These are phyloP conservation scores for Anguilla rostrata DNA, from an alignment of 2,113 vertebrate genomes.

Conservation along the genomic window DNA sequence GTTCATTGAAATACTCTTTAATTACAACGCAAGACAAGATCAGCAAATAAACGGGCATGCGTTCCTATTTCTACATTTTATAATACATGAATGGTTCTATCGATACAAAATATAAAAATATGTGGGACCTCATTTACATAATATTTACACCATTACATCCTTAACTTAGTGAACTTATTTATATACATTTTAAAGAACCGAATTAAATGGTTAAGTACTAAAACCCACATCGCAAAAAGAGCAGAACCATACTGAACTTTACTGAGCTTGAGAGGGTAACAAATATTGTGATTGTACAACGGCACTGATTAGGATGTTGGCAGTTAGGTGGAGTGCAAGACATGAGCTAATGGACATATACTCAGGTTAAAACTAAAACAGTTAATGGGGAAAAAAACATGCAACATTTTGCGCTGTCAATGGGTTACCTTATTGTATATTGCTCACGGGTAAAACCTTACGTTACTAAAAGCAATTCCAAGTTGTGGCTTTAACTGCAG, in stretches of 20 bases:
- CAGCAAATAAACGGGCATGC: conserved; percentile 75
- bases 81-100: conserved; percentile 81
- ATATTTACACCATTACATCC: conserved; percentile 81
- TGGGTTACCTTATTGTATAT: conserved; percentile 53
- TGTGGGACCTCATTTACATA: conserved; percentile 96
- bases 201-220: conserved; percentile 54
- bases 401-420: conserved; percentile 60
- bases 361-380: conserved; percentile 47
- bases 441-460: conserved; percentile 52
- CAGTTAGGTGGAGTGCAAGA: conserved; percentile 37
- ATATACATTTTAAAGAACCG: conserved; percentile 69
- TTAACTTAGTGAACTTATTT: conserved; percentile 78
- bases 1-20: conserved; percentile 70
- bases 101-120: conserved; percentile 94
- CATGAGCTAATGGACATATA: conserved; percentile 35
- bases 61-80: conserved; percentile 76
- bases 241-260: conserved; percentile 48
- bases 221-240: conserved; percentile 54
- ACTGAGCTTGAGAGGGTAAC: conserved; percentile 41
- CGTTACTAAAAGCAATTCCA: conserved; percentile 58
- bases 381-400: conserved; percentile 55
- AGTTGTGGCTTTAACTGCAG: conserved; percentile 24
- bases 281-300: conserved; percentile 51
- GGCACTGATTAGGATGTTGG: conserved; percentile 43
- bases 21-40: conserved; percentile 76